Evolutionary conservation across 2,797 vertebrate species (phyloP).

Genomic region (Euphonia xanthogaster): DNA sequence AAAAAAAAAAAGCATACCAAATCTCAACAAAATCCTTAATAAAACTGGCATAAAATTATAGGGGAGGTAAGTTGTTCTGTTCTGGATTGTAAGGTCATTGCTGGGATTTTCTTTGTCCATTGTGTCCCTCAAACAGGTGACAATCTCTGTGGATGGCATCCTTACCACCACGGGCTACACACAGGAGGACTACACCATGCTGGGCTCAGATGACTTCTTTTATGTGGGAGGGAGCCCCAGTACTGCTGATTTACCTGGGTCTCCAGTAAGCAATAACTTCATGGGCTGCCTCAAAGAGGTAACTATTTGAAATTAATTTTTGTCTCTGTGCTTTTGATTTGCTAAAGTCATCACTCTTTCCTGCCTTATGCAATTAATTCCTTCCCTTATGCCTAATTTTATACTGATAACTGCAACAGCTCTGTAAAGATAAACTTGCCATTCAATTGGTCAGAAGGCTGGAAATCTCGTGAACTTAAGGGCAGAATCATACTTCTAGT

Average conservation of each 20-base stretch:
- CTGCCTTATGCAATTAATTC: neutral
- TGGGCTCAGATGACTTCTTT: slow-evolving; percentile 98
- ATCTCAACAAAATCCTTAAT: slow-evolving; percentile 68
- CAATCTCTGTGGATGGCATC: slow-evolving; percentile 98
- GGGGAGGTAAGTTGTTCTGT: slow-evolving; percentile 33
- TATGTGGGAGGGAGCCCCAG: slow-evolving; percentile 97
- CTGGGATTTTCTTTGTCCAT: slow-evolving; percentile 75
- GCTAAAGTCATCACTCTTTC: neutral
- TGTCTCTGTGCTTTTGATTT: neutral
- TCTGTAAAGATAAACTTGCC: neutral
- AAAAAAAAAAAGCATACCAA: neutral
- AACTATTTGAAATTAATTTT: slow-evolving; percentile 8
- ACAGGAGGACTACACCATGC: slow-evolving; percentile 98
- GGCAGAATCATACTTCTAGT: neutral
- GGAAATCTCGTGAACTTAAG: neutral
- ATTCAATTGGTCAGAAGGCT: neutral
- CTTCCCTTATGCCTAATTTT: neutral
- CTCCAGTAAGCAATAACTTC: slow-evolving; percentile 99
- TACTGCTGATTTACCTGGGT: slow-evolving; percentile 94
- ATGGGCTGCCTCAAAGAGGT: slow-evolving; percentile 99
- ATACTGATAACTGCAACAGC: neutral
- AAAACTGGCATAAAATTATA: slow-evolving; percentile 62
- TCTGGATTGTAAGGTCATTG: slow-evolving; percentile 71
- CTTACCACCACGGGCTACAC: slow-evolving; percentile 98
- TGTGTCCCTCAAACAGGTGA: slow-evolving; percentile 85